phyloP scores from a whole-genome alignment of 1,140 invertebrate species.

The Teleopsis dalmanni region DNA sequence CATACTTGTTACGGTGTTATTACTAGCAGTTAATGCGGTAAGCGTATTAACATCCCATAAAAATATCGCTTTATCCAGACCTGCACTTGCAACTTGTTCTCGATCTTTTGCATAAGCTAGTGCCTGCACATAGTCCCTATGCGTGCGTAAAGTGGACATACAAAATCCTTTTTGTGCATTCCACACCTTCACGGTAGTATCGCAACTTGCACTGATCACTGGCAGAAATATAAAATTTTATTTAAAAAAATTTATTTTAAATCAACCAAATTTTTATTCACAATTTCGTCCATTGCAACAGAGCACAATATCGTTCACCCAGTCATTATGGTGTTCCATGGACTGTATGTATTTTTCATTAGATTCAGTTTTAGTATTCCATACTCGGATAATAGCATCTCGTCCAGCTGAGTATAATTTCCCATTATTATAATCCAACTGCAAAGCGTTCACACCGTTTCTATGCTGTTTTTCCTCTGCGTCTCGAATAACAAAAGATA shows the following conservation, averaged over 20 bases:
- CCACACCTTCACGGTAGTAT: constrained; percentile 99
- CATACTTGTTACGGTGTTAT: constrained; percentile 96
- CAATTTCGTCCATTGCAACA: constrained; percentile 94
- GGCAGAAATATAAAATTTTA: constrained; percentile 23
- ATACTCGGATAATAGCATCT: constrained; percentile 96
- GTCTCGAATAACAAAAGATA: constrained; percentile 97
- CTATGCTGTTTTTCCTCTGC: constrained; percentile 89
- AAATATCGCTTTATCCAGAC: constrained; percentile 94
- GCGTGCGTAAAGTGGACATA: constrained; percentile 93
- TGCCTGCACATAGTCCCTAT: constrained; percentile 98
- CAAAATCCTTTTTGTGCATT: constrained; percentile 99
- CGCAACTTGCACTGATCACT: constrained; percentile 98
- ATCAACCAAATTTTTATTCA: constrained; percentile 43
- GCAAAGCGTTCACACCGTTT: constrained; percentile 92
- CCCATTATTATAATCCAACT: constrained; percentile 80
- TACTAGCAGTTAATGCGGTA: constrained; percentile 93
- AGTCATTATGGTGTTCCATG: constrained; percentile 98
- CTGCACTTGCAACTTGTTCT: constrained; percentile 90
- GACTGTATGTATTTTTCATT: constrained; percentile 86
- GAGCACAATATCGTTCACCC: constrained; percentile 98
- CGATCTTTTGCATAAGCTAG: constrained; percentile 97
- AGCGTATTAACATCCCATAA: constrained; percentile 99
- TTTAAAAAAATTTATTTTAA: background rate
- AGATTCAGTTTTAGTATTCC: constrained; percentile 68
- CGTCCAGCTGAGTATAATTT: constrained; percentile 89